Percentiles rank a stretch among this genome's conserved stretches.
Conservation (phyloP, 1,140 invertebrate genomes). For the Geopemphigus sp. region DNA sequence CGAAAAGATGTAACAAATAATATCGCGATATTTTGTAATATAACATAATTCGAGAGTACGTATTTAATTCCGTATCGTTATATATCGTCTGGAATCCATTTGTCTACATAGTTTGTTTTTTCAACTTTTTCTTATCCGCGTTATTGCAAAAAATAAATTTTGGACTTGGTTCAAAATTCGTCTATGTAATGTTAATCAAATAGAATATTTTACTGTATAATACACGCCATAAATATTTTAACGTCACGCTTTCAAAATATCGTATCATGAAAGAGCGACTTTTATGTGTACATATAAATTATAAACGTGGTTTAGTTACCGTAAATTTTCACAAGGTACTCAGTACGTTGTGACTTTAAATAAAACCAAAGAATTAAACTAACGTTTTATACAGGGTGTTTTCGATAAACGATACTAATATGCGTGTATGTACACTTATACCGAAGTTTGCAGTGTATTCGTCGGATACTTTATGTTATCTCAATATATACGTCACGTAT, state of each 20-base stretch:
- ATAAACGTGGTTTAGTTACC: not conserved
- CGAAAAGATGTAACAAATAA: too few species aligned
- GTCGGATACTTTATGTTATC: too few species aligned
- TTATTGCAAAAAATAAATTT: not conserved
- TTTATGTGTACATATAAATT: not conserved
- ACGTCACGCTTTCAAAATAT: slow-evolving; percentile 12
- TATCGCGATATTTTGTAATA: too few species aligned
- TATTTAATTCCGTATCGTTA: not conserved
- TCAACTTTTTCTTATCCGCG: not conserved
- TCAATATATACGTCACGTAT: too few species aligned
- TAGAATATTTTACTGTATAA: not conserved
- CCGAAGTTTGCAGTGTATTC: too few species aligned
- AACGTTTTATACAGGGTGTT: not conserved
- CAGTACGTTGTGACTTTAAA: not conserved
- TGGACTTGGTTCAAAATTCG: slow-evolving; percentile 27
- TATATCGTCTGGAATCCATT: not conserved
- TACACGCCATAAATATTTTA: slow-evolving; percentile 1
- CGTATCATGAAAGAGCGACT: not conserved
- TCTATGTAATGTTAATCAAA: slow-evolving; percentile 19
- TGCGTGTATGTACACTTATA: not conserved
- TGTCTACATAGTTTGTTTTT: not conserved
- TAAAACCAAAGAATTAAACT: not conserved
- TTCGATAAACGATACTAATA: not conserved
- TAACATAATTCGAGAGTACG: not conserved
- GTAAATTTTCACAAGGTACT: not conserved